A percentile compares a stretch with the other conserved stretches of the same genome.
phyloP scores from a whole-genome alignment of 2,888 invertebrate genomes.

The Drymonia ruficornis region DNA sequence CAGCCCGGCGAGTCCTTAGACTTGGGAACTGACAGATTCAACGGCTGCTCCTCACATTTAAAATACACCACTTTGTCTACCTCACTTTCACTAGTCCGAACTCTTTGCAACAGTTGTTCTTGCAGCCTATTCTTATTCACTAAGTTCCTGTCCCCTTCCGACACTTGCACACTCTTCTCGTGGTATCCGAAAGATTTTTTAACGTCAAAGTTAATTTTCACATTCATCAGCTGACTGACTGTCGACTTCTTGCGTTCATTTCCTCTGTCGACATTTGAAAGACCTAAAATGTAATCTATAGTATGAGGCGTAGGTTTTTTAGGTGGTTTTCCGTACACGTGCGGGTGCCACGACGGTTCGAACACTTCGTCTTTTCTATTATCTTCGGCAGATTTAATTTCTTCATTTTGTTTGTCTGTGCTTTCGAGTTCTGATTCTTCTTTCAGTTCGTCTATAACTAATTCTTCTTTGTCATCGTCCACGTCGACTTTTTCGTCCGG shows the following conservation, averaged over 20 bases:
- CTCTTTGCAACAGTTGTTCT: constrained; percentile 74
- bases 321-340: constrained; percentile 93
- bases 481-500: constrained; percentile 66
- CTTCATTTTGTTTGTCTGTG: constrained; percentile 31
- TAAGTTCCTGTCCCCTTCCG: constrained; percentile 64
- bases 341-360: constrained; percentile 92
- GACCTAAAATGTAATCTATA: constrained; percentile 94
- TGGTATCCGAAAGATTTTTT: constrained; percentile 45
- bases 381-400: constrained; percentile 30
- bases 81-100: constrained; percentile 70
- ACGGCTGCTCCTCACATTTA: constrained; percentile 80
- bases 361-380: constrained; percentile 49
- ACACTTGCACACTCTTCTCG: constrained; percentile 72
- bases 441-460: constrained; percentile 53
- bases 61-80: constrained; percentile 56
- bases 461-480: constrained; percentile 62
- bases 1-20: constrained; percentile 67
- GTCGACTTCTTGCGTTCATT: constrained; percentile 50
- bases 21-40: constrained; percentile 86
- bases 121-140: constrained; percentile 73
- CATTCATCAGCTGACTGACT: constrained; percentile 66
- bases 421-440: constrained; percentile 41
- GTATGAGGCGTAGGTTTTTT: constrained; percentile 93
- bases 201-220: constrained; percentile 65
- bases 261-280: constrained; percentile 52